These are phyloP conservation scores for Drosophila sp. DNA, from an alignment of 1,140 invertebrate species.

Conservation along the genomic window DNA sequence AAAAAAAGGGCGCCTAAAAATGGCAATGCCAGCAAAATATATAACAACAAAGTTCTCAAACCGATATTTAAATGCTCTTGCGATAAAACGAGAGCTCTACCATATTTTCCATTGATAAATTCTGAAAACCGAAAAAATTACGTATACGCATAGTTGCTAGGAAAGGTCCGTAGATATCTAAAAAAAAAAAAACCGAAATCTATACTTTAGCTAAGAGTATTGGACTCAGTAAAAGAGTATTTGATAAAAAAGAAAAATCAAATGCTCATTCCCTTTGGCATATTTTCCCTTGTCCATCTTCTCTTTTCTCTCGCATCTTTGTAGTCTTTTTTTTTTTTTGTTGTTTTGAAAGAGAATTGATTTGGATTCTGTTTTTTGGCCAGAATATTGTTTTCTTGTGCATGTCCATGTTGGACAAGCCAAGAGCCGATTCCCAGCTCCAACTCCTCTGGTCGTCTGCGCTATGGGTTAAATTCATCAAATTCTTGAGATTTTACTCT, in stretches of 20 bases:
- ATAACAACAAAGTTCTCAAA: conserved; percentile 39
- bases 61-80: no score
- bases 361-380: conserved; percentile 50
- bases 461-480: conserved; percentile 8
- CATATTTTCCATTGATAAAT: no score
- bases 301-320: conserved; percentile 15
- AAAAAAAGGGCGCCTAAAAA: conserved; percentile 57
- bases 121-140: no score
- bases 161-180: no score
- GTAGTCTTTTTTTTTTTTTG: conserved; percentile 26
- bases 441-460: conserved; percentile 25
- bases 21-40: conserved; percentile 55
- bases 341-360: conserved; percentile 54
- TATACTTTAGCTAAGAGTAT: no score
- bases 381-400: conserved; percentile 53
- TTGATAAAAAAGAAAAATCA: background rate
- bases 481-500: background rate
- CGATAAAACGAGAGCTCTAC: no score
- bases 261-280: conserved; percentile 3
- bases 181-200: no score
- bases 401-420: conserved; percentile 4
- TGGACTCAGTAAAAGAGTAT: background rate
- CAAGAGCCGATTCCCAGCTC: background rate
- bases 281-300: conserved; percentile 1
- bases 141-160: no score